Base-by-base conservation (phyloP, 2,113 vertebrate species). In the Scalopus aquaticus region DNA sequence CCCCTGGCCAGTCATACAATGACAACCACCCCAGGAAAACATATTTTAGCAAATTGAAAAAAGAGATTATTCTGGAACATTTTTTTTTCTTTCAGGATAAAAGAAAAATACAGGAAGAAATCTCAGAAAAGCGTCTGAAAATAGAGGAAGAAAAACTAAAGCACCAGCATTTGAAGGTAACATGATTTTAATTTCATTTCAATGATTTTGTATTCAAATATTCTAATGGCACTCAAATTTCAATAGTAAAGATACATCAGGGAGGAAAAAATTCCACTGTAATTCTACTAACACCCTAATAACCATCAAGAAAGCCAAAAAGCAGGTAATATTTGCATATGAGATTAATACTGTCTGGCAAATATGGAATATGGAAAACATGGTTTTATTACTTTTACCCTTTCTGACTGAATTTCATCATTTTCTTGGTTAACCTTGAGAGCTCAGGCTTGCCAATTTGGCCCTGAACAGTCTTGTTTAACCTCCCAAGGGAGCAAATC, bases 131-230 rank as follows among this genome's bases (percentile, higher is more conserved):
- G 96, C 99, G 99, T 72, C 98, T 99, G 97, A 98, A 98, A 98
- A 98, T 99, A 16, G 99, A 99, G 85, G 99, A 99, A 95, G 99
- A 99, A 97, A 99, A 99, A 98, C 93, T 99, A 94, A 99, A 99
- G 95, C 98, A 99, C 19, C 99, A 99, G 88, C 99, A 99, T 95
- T 98, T 99, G 91, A 99, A 99, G 99, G 99, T 99, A 98, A 96
- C 13, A 37, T n/a, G 51, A 88, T 37, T 95, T 81, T 76, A 46
- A 82, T 80, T 90, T 90, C 56, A 67, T 94, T 90, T 80, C 81
- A 39, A 10, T 56, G 46, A 54, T 60, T 72, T 44, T 70, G 30
- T 49, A 70, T 69, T 96, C 89, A 93, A 93, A 80, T 69, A 58
- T 78, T 78, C 93, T 87, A 89, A 69, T 46, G 56, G 80, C 20